Conservation (phyloP, 2,113 vertebrate species). For the Vulpes vulpes region DNA sequence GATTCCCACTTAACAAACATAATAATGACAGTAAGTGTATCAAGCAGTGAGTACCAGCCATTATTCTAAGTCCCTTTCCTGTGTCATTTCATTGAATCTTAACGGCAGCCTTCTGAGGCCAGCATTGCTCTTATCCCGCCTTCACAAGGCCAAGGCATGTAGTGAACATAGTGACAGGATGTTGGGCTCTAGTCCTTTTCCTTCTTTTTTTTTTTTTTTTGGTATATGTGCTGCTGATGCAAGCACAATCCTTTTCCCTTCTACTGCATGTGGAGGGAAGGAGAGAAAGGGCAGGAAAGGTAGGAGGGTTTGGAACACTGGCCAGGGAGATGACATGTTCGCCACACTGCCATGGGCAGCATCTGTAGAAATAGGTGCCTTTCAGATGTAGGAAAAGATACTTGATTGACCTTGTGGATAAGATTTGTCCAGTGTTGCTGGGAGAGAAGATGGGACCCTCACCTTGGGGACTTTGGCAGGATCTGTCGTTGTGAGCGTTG, state of each 20-base stretch:
- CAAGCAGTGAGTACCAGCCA: neutral
- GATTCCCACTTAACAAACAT: neutral
- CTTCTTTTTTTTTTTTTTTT: no score
- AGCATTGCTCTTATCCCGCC: neutral
- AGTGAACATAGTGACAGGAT: neutral
- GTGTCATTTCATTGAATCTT: neutral
- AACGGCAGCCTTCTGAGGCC: neutral
- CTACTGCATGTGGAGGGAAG: neutral
- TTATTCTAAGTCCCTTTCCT: neutral
- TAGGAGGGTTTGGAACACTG: neutral
- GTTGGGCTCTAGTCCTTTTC: neutral
- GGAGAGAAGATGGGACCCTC: neutral
- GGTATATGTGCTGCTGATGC: no score
- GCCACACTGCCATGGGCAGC: neutral
- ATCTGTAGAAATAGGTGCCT: neutral
- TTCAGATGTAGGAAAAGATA: neutral
- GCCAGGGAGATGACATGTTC: neutral
- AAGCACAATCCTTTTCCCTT: neutral
- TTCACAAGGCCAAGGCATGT: neutral
- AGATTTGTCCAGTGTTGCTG: rapidly evolving
- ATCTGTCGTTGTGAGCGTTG: neutral
- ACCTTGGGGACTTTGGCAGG: neutral
- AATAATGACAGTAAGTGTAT: no score
- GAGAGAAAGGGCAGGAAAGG: no score
- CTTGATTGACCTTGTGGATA: neutral